A percentile compares a stretch with the other conserved stretches of the same genome.
Evolutionary conservation across 1,140 invertebrate species (phyloP).

Genomic region (Drosophila sturtevanti): DNA sequence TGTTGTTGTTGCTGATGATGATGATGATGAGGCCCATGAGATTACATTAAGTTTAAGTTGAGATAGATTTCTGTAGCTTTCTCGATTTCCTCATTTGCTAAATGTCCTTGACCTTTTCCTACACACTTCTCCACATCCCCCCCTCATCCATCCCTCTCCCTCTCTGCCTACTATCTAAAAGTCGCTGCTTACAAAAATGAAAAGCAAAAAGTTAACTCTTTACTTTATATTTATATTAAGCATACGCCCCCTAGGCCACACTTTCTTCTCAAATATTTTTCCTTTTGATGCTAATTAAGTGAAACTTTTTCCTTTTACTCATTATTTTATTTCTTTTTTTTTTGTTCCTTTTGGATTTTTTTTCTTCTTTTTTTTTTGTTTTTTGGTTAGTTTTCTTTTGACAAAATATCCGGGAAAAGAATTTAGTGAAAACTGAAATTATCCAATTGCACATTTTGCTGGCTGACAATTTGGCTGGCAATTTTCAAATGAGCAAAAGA

Average conservation of each 20-base stretch:
- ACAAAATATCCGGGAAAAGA: background rate
- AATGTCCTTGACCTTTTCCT: slow-evolving; percentile 54
- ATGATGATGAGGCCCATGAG: slow-evolving; percentile 35
- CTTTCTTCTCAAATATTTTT: slow-evolving; percentile 27
- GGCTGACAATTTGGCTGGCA: background rate
- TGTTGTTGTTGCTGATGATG: slow-evolving; percentile 4
- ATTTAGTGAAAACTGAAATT: slow-evolving; percentile 5
- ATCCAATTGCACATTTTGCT: background rate
- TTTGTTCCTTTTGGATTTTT: no score
- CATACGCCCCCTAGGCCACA: slow-evolving; percentile 43
- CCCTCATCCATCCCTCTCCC: background rate
- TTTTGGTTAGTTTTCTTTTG: background rate
- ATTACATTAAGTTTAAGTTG: slow-evolving; percentile 42
- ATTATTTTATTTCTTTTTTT: slow-evolving; percentile 38
- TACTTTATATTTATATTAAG: slow-evolving; percentile 36
- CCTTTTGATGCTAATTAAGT: slow-evolving; percentile 55
- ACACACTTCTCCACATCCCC: background rate
- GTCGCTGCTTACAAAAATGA: background rate
- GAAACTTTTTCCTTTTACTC: slow-evolving; percentile 25
- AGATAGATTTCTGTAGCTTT: slow-evolving; percentile 7
- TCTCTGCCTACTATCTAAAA: background rate
- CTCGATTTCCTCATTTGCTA: slow-evolving; percentile 30
- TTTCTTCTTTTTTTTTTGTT: no score
- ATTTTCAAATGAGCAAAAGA: slow-evolving; percentile 2
- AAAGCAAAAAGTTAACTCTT: slow-evolving; percentile 30